Percentiles rank a stretch among this genome's conserved stretches.
phyloP scores from a whole-genome alignment of 1,140 invertebrate genomes.

The Aphaenogaster ashmeadi region DNA sequence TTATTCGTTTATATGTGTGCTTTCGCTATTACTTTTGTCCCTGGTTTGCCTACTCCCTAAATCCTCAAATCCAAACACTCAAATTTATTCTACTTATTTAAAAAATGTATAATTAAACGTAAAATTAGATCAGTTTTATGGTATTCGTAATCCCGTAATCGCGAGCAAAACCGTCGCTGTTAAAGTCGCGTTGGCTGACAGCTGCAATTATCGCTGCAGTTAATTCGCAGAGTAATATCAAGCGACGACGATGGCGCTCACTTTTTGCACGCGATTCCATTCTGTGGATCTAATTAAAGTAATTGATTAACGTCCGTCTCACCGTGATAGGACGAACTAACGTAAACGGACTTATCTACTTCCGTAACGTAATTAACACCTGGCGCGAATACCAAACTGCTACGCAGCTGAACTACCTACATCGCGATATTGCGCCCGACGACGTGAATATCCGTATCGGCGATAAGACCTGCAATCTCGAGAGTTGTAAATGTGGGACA shows the following conservation, averaged over 20 bases:
- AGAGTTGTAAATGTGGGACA: slow-evolving; percentile 46
- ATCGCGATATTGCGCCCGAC: slow-evolving; percentile 41
- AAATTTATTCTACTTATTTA: neutral
- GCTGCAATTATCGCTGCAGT: slow-evolving; percentile 15
- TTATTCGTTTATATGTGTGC: no score
- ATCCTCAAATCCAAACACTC: neutral
- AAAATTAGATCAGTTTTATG: neutral
- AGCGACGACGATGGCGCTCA: neutral
- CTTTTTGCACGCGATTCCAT: slow-evolving; percentile 31
- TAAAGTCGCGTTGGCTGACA: neutral
- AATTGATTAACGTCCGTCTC: slow-evolving; percentile 68
- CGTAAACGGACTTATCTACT: slow-evolving; percentile 43
- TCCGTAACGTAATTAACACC: slow-evolving; percentile 71
- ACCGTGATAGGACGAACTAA: slow-evolving; percentile 12
- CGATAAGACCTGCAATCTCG: slow-evolving; percentile 38
- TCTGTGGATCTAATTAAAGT: slow-evolving; percentile 61
- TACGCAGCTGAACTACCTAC: slow-evolving; percentile 52
- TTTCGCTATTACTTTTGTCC: no score
- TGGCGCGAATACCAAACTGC: slow-evolving; percentile 36
- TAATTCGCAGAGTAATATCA: slow-evolving; percentile 25
- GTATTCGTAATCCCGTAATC: neutral
- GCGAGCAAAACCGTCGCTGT: slow-evolving; percentile 29
- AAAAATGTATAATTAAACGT: neutral
- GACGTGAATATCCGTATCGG: slow-evolving; percentile 56
- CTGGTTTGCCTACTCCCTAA: neutral